Conservation (phyloP, 2,797 vertebrate genomes). For the Erethizon dorsatum region DNA sequence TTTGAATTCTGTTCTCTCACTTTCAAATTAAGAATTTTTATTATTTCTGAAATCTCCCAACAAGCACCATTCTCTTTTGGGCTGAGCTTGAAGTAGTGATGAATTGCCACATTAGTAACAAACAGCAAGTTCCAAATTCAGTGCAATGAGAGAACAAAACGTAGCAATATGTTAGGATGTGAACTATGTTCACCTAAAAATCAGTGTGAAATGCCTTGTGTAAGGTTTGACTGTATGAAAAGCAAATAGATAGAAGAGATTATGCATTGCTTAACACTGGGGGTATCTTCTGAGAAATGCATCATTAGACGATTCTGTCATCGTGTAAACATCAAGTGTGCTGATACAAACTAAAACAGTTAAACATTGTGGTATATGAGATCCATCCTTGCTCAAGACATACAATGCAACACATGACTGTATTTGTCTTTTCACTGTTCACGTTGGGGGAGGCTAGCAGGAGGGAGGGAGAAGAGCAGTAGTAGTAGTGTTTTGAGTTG, state of each 20-base stretch:
- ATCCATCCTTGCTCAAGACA: neutral
- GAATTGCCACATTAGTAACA: neutral
- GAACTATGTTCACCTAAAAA: neutral
- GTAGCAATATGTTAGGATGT: too few relatives aligned
- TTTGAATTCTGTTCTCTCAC: slow-evolving; percentile 13
- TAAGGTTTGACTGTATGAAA: neutral
- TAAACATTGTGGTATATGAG: neutral
- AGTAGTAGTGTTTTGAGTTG: neutral
- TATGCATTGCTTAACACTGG: neutral
- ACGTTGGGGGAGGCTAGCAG: neutral
- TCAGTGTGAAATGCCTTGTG: neutral
- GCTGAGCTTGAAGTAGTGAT: neutral
- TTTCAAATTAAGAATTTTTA: neutral
- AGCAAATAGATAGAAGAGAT: neutral
- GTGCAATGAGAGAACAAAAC: neutral
- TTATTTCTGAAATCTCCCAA: slow-evolving; percentile 13
- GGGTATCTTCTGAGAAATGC: neutral
- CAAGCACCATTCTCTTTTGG: neutral
- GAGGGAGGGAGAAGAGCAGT: neutral
- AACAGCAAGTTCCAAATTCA: neutral
- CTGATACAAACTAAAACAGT: neutral
- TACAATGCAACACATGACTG: neutral
- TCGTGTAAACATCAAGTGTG: neutral
- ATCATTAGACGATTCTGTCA: neutral
- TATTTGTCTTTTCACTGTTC: neutral